These are phyloP conservation scores for Microcebus lehilahytsara DNA, from an alignment of 2,113 vertebrate species.

Conservation along the genomic window DNA sequence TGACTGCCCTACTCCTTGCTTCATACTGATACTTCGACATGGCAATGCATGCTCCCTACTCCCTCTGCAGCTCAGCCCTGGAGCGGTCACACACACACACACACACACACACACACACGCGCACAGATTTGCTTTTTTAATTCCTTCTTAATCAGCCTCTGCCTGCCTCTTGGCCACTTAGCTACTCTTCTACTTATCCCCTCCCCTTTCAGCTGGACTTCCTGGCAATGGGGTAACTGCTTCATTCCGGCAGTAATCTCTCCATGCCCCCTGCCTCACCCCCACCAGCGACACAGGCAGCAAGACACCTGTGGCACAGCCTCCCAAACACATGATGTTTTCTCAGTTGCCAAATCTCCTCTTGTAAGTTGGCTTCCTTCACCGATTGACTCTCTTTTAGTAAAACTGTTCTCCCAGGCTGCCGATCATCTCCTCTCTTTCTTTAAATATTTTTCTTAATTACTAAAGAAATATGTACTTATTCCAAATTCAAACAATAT, in stretches of 20 bases:
- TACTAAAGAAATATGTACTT: slow-evolving; percentile 4
- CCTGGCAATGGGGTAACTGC: background rate
- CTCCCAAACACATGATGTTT: background rate
- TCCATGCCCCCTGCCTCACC: background rate
- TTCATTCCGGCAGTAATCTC: background rate
- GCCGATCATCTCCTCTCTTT: background rate
- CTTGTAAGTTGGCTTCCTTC: background rate
- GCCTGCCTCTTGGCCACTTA: background rate
- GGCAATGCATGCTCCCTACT: background rate
- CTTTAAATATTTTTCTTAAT: slow-evolving; percentile 34
- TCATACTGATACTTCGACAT: background rate
- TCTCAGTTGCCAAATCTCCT: slow-evolving; percentile 43
- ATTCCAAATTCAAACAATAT: background rate
- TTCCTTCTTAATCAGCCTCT: slow-evolving; percentile 23
- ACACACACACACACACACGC: background rate
- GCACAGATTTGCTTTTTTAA: background rate
- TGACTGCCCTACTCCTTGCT: background rate
- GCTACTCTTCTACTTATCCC: background rate
- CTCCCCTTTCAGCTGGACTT: background rate
- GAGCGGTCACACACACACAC: background rate
- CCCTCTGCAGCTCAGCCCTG: background rate
- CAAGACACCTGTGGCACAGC: background rate
- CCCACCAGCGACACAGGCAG: background rate
- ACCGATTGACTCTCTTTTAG: background rate
- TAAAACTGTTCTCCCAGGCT: background rate